A percentile compares a stretch with the other conserved stretches of the same genome.
These are phyloP conservation scores for Odontomyia ornata DNA, from an alignment of 2,888 invertebrate genomes.

Conservation along the genomic window DNA sequence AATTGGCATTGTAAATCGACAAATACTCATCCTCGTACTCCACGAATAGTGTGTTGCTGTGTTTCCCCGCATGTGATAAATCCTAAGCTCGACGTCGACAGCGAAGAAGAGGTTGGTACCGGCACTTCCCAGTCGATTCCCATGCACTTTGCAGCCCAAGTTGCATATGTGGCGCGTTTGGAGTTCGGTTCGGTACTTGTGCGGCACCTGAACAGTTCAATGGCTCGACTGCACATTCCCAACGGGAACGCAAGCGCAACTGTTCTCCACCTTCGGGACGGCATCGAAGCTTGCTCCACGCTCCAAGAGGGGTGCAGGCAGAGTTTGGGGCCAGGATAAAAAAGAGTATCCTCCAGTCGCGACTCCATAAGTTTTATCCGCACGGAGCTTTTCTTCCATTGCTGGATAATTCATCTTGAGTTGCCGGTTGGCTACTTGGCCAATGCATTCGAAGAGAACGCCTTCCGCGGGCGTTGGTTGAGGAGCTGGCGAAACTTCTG, in stretches of 20 bases:
- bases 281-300: background rate
- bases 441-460: slow-evolving; percentile 8
- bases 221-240: background rate
- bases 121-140: background rate
- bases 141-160: background rate
- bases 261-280: background rate
- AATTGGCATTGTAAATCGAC: slow-evolving; percentile 48
- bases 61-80: slow-evolving; percentile 43
- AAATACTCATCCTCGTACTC: too few species aligned
- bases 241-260: slow-evolving; percentile 40
- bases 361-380: slow-evolving; percentile 26
- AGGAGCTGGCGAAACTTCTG: slow-evolving; percentile 11
- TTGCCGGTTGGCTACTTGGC: slow-evolving; percentile 14
- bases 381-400: slow-evolving; percentile 20
- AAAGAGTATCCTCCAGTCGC: slow-evolving; percentile 36
- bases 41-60: too few species aligned
- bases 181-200: background rate
- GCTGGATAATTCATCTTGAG: slow-evolving; percentile 36
- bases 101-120: slow-evolving; percentile 8
- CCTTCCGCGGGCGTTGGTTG: background rate
- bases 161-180: background rate
- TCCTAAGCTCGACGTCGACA: slow-evolving; percentile 28
- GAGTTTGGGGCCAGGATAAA: slow-evolving; percentile 27
- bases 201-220: background rate
- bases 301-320: slow-evolving; percentile 15